Conservation (phyloP, 1,140 invertebrate genomes). For the Elymnias hypermnestra region DNA sequence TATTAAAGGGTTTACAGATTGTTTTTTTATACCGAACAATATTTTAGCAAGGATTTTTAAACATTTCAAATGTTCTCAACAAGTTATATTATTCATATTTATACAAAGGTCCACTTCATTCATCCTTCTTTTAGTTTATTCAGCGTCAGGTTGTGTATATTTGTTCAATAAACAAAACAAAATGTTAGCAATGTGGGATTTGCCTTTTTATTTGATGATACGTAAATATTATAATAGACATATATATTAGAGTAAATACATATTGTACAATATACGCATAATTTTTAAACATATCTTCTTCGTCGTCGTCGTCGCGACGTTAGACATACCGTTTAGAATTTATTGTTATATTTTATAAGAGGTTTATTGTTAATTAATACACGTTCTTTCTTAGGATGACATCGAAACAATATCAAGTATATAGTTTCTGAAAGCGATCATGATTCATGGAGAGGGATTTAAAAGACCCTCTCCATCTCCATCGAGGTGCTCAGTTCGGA, state of each 20-base stretch:
- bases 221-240: conserved; percentile 10
- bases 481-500: conserved; percentile 61
- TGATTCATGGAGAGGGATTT: conserved; percentile 61
- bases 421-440: conserved; percentile 15
- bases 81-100: background rate
- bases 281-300: too few species aligned
- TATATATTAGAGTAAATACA: too few species aligned
- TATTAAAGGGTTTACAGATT: too few species aligned
- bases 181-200: conserved; percentile 7
- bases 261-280: too few species aligned
- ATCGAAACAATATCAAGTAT: background rate
- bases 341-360: too few species aligned
- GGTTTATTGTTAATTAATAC: too few species aligned
- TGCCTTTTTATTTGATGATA: conserved; percentile 10
- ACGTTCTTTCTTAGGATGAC: conserved; percentile 14
- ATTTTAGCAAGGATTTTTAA: too few species aligned
- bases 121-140: conserved; percentile 8
- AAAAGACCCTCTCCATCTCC: conserved; percentile 63
- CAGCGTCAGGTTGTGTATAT: conserved; percentile 12
- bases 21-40: too few species aligned
- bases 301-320: too few species aligned
- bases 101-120: background rate
- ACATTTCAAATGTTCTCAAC: background rate
- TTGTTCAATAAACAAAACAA: conserved; percentile 10
- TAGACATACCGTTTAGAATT: too few species aligned